Evolutionary conservation across 1,140 invertebrate genomes (phyloP).

Genomic region (Elysia chlorotica): DNA sequence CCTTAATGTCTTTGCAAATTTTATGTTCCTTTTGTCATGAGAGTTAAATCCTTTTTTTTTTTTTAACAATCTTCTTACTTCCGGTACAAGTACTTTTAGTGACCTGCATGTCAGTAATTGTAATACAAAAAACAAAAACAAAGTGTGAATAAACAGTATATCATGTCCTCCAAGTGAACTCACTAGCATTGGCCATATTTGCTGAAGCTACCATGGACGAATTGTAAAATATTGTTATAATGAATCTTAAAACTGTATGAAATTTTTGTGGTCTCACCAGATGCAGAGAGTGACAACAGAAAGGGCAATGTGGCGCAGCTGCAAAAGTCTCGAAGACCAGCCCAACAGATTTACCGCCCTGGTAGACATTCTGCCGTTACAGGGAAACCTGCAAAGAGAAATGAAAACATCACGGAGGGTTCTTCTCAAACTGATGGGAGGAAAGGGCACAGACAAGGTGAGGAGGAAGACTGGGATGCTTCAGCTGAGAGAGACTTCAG

Average conservation of each 20-base stretch:
- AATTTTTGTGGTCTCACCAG: background rate
- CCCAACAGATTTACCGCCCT: constrained; percentile 40
- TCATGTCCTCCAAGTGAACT: background rate
- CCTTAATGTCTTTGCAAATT: too few relatives aligned
- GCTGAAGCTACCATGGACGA: background rate
- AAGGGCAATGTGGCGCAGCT: background rate
- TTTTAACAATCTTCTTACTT: too few relatives aligned
- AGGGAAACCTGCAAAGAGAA: background rate
- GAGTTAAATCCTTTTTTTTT: too few relatives aligned
- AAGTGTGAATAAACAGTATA: background rate
- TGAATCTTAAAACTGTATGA: background rate
- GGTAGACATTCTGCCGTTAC: constrained; percentile 28
- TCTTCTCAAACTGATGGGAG: background rate
- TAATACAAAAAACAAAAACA: too few relatives aligned
- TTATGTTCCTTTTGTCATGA: too few relatives aligned
- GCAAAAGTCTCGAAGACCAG: constrained; percentile 31
- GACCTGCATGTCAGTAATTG: too few relatives aligned
- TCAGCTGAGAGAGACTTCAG: constrained; percentile 23
- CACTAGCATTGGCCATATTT: background rate
- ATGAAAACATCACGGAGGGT: background rate
- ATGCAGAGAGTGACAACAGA: constrained; percentile 9
- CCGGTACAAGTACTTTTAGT: too few relatives aligned
- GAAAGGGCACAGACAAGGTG: background rate
- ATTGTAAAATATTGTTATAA: background rate
- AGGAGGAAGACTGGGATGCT: constrained; percentile 34